These are phyloP conservation scores for Drosophila athabasca DNA, from an alignment of 1,140 invertebrate genomes.

Conservation along the genomic window DNA sequence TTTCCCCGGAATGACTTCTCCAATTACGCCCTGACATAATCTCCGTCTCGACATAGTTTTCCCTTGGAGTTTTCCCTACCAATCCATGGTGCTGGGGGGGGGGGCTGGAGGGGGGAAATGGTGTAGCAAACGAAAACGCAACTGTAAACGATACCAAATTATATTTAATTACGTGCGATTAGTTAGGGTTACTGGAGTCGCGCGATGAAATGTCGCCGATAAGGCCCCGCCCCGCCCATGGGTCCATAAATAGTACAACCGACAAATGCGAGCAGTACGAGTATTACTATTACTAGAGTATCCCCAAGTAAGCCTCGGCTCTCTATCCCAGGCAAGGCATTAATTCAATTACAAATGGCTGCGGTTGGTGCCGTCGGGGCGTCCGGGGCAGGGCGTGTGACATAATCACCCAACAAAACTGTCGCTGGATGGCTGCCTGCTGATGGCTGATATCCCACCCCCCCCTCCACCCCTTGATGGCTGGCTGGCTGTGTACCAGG, in stretches of 20 bases:
- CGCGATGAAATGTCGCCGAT: constrained; percentile 77
- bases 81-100: neutral
- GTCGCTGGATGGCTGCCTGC: constrained; percentile 15
- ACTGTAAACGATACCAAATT: constrained; percentile 82
- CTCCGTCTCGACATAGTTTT: constrained; percentile 29
- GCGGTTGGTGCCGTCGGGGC: constrained; percentile 38
- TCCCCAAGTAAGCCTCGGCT: constrained; percentile 14
- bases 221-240: constrained; percentile 62
- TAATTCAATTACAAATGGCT: constrained; percentile 82
- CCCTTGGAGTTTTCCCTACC: neutral
- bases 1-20: neutral
- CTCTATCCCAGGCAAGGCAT: constrained; percentile 37
- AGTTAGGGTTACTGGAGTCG: constrained; percentile 82
- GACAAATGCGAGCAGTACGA: constrained; percentile 10
- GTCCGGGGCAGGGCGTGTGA: constrained; percentile 61
- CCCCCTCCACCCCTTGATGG: constrained; percentile 3
- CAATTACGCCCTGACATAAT: constrained; percentile 22
- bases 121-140: constrained; percentile 57
- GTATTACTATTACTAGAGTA: neutral
- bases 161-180: constrained; percentile 83
- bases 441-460: constrained; percentile 25
- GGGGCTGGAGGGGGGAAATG: constrained; percentile 11
- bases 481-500: neutral
- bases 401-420: constrained; percentile 66
- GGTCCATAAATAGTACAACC: constrained; percentile 53